phyloP scores from a whole-genome alignment of 2,888 invertebrate species.

The Drosophila affinis region DNA sequence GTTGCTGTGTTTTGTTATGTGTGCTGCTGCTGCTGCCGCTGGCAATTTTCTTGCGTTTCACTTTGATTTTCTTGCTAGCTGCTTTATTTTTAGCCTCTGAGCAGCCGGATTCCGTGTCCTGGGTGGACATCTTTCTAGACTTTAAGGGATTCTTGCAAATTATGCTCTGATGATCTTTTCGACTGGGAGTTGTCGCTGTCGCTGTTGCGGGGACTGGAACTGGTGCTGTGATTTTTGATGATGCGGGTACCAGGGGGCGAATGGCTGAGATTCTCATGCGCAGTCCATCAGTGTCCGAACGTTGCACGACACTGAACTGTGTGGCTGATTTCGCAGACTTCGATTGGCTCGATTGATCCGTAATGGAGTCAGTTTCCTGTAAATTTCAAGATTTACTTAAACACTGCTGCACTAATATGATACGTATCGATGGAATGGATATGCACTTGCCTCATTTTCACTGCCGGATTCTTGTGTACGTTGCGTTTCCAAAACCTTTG shows the following conservation, averaged over 20 bases:
- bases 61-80: conserved; percentile 77
- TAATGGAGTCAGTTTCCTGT: conserved; percentile 81
- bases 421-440: background rate
- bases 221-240: conserved; percentile 8
- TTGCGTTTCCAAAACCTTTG: conserved; percentile 81
- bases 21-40: conserved; percentile 21
- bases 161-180: background rate
- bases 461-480: conserved; percentile 77
- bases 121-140: conserved; percentile 53
- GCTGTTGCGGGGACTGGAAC: conserved; percentile 8
- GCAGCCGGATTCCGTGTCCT: conserved; percentile 75
- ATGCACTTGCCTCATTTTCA: conserved; percentile 80
- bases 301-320: conserved; percentile 82
- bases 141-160: conserved; percentile 22
- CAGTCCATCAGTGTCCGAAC: conserved; percentile 82
- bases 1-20: conserved; percentile 34
- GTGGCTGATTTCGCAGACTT: conserved; percentile 76
- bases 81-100: conserved; percentile 67
- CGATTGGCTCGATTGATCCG: conserved; percentile 80
- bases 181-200: background rate
- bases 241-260: conserved; percentile 57
- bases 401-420: background rate
- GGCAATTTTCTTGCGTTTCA: conserved; percentile 80
- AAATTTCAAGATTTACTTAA: background rate
- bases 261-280: conserved; percentile 84